Percentiles rank a stretch among this genome's conserved stretches.
These are phyloP conservation scores for Ophion costatus DNA, from an alignment of 2,888 invertebrate genomes.

Conservation along the genomic window DNA sequence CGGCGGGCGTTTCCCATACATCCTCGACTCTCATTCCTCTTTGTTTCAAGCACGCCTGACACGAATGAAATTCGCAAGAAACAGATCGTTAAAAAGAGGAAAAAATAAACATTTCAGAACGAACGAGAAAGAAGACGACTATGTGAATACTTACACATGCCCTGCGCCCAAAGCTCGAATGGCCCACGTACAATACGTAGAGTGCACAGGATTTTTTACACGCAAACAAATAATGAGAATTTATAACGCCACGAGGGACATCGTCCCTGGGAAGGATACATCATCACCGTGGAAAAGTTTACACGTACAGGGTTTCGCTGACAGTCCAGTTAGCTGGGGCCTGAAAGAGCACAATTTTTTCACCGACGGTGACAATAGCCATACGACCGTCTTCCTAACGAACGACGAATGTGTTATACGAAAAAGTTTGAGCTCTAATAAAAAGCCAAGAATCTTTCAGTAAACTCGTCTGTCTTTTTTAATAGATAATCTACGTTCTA, in stretches of 20 bases:
- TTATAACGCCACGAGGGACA: conserved; percentile 77
- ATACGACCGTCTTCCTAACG: conserved; percentile 82
- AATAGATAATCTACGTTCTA: conserved; percentile 59
- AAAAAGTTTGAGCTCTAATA: conserved; percentile 82
- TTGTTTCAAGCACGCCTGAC: neutral
- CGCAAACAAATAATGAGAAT: conserved; percentile 80
- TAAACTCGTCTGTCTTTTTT: conserved; percentile 63
- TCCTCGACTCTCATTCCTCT: neutral
- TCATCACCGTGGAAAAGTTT: conserved; percentile 84
- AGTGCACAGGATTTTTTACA: conserved; percentile 85
- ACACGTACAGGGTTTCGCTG: conserved; percentile 86
- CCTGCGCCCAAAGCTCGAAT: conserved; percentile 79
- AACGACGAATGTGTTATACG: conserved; percentile 77
- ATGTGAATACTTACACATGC: conserved; percentile 82
- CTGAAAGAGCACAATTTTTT: conserved; percentile 84
- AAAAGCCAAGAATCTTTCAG: conserved; percentile 75
- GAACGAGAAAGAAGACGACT: conserved; percentile 77
- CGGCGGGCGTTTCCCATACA: neutral
- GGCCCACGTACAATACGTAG: conserved; percentile 82
- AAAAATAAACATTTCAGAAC: conserved; percentile 70
- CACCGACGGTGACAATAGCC: conserved; percentile 85
- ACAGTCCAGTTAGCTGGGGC: conserved; percentile 84
- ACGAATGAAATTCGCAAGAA: neutral
- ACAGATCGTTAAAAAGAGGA: neutral
- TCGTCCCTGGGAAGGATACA: conserved; percentile 70